These are phyloP conservation scores for Drosophila cognata DNA, from an alignment of 2,888 invertebrate species.

Conservation along the genomic window DNA sequence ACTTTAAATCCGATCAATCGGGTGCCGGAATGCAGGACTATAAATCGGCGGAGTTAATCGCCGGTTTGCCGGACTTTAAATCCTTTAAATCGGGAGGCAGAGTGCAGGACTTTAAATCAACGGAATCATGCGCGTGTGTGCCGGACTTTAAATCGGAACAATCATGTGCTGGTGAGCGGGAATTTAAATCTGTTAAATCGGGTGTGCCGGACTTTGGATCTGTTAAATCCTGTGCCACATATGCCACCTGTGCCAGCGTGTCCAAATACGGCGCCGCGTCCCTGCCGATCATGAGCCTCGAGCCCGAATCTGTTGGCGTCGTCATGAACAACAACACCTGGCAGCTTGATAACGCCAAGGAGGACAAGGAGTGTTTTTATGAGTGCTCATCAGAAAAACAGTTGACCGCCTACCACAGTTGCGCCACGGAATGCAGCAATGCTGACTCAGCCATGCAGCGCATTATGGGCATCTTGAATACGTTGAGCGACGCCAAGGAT, in stretches of 20 bases:
- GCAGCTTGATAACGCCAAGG: neutral
- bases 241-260: neutral
- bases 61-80: neutral
- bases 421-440: neutral
- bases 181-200: neutral
- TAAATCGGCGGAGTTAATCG: neutral
- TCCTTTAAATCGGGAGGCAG: neutral
- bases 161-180: neutral
- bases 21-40: neutral
- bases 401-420: neutral
- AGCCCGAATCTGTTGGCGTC: slow-evolving; percentile 15
- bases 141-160: neutral
- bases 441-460: slow-evolving; percentile 30
- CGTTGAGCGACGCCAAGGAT: slow-evolving; percentile 26
- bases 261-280: slow-evolving; percentile 1
- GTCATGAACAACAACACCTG: slow-evolving; percentile 1
- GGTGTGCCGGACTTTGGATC: neutral
- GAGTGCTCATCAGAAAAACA: neutral
- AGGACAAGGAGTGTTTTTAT: neutral
- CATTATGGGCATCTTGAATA: slow-evolving; percentile 38
- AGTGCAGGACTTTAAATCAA: neutral
- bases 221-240: neutral
- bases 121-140: neutral
- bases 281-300: neutral
- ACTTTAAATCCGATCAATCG: neutral